Percentiles rank a stretch among this genome's conserved stretches.
Evolutionary conservation across 2,113 vertebrate species (phyloP).

Genomic region (Eurystomus gularis): DNA sequence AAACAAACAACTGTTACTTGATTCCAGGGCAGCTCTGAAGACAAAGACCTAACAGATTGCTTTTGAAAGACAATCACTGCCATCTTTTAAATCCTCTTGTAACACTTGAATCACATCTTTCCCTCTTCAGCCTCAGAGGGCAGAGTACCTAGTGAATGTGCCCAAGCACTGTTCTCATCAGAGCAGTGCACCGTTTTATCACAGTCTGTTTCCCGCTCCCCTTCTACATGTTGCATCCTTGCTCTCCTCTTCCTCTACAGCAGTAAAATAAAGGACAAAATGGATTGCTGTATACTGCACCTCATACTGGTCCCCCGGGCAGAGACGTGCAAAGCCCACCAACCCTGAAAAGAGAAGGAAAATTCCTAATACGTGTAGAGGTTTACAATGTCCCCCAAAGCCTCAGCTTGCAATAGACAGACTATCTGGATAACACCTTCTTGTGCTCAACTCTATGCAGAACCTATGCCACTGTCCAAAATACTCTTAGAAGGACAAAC

Average conservation of each 20-base stretch:
- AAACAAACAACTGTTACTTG: not conserved
- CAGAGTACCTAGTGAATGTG: not conserved
- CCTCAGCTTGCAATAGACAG: not conserved
- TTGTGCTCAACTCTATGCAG: not conserved
- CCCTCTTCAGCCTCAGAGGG: not conserved
- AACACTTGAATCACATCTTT: no score
- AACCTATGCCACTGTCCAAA: not conserved
- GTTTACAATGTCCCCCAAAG: not conserved
- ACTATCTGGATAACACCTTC: not conserved
- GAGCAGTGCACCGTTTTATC: fast-evolving
- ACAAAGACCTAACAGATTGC: not conserved
- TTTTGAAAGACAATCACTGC: not conserved
- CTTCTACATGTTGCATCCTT: not conserved
- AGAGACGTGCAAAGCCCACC: conserved; percentile 94
- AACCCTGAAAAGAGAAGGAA: conserved; percentile 81
- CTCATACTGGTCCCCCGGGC: conserved; percentile 97
- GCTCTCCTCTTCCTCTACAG: not conserved
- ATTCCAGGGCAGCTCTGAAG: not conserved
- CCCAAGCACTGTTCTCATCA: not conserved
- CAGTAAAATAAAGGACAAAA: not conserved
- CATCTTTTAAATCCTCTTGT: not conserved
- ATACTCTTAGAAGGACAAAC: not conserved
- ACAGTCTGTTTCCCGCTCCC: not conserved
- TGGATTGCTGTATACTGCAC: conserved; percentile 58
- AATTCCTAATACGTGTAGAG: not conserved